Conservation (phyloP, 2,113 vertebrate species). For the Haliaeetus leucogaster region DNA sequence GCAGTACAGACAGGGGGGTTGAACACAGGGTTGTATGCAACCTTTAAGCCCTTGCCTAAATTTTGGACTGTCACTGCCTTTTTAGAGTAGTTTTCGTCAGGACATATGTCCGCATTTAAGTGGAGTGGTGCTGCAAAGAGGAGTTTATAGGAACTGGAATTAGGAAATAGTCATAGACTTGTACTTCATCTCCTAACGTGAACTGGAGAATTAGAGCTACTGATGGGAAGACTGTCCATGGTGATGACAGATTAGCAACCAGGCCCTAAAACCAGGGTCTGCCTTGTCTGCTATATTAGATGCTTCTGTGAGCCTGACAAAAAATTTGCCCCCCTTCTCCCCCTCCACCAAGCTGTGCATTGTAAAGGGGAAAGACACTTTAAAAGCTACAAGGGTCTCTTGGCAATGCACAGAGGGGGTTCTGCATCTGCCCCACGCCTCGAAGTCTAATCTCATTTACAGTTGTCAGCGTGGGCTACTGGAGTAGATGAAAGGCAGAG, state of each 20-base stretch:
- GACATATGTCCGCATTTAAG: not conserved
- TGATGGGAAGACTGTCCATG: not conserved
- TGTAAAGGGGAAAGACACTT: not conserved
- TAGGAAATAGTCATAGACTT: not conserved
- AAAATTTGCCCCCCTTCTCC: not conserved
- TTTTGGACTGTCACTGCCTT: not conserved
- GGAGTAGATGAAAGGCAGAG: conserved; percentile 63
- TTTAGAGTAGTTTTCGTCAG: not conserved
- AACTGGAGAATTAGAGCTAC: not conserved
- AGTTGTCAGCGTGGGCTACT: conserved; percentile 54
- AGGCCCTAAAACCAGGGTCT: not conserved
- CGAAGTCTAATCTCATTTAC: conserved; percentile 70
- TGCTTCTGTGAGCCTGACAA: not conserved
- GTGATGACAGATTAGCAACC: not conserved
- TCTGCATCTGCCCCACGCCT: conserved; percentile 36
- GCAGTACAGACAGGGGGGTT: not conserved
- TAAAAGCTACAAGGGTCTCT: conserved; percentile 4
- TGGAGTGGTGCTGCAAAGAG: not conserved
- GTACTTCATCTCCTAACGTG: not conserved
- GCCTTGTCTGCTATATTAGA: not conserved
- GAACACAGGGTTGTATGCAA: not conserved
- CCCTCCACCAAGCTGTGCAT: not conserved
- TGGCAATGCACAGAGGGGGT: not conserved
- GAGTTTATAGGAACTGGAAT: not conserved
- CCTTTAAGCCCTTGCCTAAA: not conserved